Percentiles rank a stretch among this genome's conserved stretches.
phyloP scores from a whole-genome alignment of 2,888 invertebrate genomes.

The Amphimallon solstitiale region DNA sequence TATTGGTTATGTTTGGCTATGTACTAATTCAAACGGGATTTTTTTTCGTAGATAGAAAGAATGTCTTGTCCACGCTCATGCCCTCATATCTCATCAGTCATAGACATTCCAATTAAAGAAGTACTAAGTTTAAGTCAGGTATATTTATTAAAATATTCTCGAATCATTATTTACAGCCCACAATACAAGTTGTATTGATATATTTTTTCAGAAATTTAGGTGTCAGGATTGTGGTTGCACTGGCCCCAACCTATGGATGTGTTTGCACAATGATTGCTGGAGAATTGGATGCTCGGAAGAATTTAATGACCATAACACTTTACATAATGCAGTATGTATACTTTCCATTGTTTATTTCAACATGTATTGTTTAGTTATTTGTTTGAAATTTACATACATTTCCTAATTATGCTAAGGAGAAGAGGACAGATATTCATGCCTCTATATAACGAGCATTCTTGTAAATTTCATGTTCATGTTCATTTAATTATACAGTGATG shows the following conservation, averaged over 20 bases:
- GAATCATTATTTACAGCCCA: not conserved
- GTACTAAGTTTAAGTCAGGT: slow-evolving; percentile 48
- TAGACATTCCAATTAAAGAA: slow-evolving; percentile 56
- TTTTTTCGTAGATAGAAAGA: slow-evolving; percentile 2
- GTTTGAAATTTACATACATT: no score
- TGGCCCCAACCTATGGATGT: slow-evolving; percentile 88
- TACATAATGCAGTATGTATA: slow-evolving; percentile 76
- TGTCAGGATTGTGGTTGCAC: slow-evolving; percentile 79
- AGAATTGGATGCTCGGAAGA: slow-evolving; percentile 87
- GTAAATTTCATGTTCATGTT: no score
- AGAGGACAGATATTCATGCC: no score
- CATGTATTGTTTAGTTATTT: no score
- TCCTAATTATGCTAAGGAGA: no score
- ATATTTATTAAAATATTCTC: not conserved
- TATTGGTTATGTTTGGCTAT: slow-evolving; percentile 24
- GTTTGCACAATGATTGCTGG: slow-evolving; percentile 81
- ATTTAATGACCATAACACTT: slow-evolving; percentile 83
- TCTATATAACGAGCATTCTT: no score
- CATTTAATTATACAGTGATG: no score
- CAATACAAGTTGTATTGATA: not conserved
- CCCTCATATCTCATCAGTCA: slow-evolving; percentile 54
- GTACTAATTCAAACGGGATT: not conserved
- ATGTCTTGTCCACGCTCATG: slow-evolving; percentile 49
- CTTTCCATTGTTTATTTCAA: not conserved
- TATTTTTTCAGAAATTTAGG: slow-evolving; percentile 63